Base-by-base conservation (phyloP, 2,888 invertebrate species). In the Malacosoma neustria region DNA sequence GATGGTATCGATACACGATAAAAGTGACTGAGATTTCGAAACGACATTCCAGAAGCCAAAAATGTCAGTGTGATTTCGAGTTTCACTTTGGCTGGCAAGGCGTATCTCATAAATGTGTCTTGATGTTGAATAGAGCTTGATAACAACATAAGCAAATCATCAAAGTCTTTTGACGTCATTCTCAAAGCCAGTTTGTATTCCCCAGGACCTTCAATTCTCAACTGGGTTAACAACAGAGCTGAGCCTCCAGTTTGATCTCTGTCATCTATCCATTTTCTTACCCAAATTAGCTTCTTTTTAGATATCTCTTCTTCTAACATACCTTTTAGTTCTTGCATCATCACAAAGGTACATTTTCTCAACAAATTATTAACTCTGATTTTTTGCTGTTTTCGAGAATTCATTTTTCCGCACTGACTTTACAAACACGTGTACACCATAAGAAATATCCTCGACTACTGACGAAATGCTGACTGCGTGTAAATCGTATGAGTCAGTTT, bases 51-150 rank as follows among this genome's bases (percentile, higher is more conserved):
- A 32, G 55, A 46, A 43, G 54, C 50, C 38, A 58, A 52, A 48
- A 46, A 60, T 42, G 44, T 46, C 40, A 58, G 46, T 32, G 57
- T 56, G 32, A 57, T 40, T 51, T 57, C 52, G 29, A 60, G 37
- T 54, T 61, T 60, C 31, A 56, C 33, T 49, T 54, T 50, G 34
- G 53, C 47, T 40, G 59, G 51, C 41, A 59, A 40, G 30, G 56
- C 54, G 45, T 49, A 42, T 49, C 51, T 49, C 45, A 57, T 49
- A 13, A 48, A 39, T 33, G 54, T 58, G 37, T 57, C 45, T 13
- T 43, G 43, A 34, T 47, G 48, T 33, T 53, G 48, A 40, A 52
- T 56, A 42, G 42, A 43, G 37, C 42, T 47, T 11, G 47, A 43
- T 40, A 50, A 15, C 38, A 46, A 11, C 34, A 36, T 40, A n/a